Conservation (phyloP, 1,140 invertebrate species). For the Hycleus phaleratus region DNA sequence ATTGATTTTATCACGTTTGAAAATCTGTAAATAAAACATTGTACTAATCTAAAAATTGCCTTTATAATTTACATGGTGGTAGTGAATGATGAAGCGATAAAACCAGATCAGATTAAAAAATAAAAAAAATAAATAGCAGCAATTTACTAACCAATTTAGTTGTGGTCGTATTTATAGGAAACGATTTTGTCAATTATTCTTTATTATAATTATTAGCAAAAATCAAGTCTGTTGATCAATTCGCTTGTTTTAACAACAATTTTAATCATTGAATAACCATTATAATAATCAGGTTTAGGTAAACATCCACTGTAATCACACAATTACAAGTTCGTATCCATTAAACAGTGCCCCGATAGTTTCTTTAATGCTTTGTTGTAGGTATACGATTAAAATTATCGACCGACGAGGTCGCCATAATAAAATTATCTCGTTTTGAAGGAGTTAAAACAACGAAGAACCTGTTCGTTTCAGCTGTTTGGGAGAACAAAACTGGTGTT, state of each 20-base stretch:
- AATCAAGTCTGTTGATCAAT: too few species aligned
- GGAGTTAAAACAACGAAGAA: background rate
- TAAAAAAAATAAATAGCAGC: too few species aligned
- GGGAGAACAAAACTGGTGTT: too few species aligned
- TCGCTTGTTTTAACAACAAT: slow-evolving; percentile 5
- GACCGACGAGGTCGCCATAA: background rate
- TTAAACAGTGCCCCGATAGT: background rate
- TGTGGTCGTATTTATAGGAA: slow-evolving; percentile 1
- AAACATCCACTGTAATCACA: slow-evolving; percentile 19
- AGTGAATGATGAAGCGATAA: too few species aligned
- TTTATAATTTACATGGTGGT: too few species aligned
- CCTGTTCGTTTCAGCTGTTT: too few species aligned
- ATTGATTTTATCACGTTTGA: too few species aligned
- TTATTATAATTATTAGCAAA: slow-evolving; percentile 15
- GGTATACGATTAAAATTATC: slow-evolving; percentile 5
- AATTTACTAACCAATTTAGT: too few species aligned
- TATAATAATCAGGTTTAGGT: slow-evolving; percentile 13
- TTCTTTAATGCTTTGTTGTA: too few species aligned
- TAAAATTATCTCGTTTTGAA: background rate
- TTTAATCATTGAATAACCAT: slow-evolving; percentile 19
- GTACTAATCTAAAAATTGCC: too few species aligned
- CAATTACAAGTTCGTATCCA: slow-evolving; percentile 17
- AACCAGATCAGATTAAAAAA: too few species aligned
- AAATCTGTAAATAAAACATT: too few species aligned
- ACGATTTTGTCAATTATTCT: slow-evolving; percentile 10